Evolutionary conservation across 2,797 vertebrate species (phyloP), one percentile per base, ranked within the genome.

Genomic region (Phalloptychus januarius): DNA sequence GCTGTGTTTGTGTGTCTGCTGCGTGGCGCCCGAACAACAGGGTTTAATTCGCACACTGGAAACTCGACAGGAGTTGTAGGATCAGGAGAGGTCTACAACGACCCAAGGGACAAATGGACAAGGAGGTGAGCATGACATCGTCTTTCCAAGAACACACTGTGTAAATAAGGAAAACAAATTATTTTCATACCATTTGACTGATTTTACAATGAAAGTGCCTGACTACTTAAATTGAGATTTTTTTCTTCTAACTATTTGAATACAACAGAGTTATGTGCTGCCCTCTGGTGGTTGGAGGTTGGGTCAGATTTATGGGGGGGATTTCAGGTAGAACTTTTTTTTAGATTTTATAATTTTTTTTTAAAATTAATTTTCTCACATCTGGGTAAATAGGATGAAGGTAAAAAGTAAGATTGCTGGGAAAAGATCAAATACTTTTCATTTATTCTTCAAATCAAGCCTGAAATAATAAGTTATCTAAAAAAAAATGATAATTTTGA

Each of bases 21-120:
- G 83, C 82, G 78, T 73, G 84, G 63, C 52, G 76, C 76, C 71
- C 72, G 23, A 79, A 80, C 83, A 83, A 92, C 97, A 99, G 98
- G 97, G 95, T 95, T 95, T 93, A 96, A 96, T 94, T 96, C 96
- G 85, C 97, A 97, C 94, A 95, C 94, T 96, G 98, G 97, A 96
- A 96, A 97, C 95, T 91, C 96, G 74, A 95, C 96, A 95, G 95
- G 96, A 85, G 91, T 95, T 91, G 90, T 94, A 93, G 96, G 97
- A 84, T 91, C 95, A 65, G 97, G 95, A 82, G 98, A 99, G 78
- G 92, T 95, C 86, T 96, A 94, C 92, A 96, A 95, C 73, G 98
- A 98, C 88, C 95, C 95, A 12, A 95, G 96, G 92, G 98, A 99
- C 86, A 98, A 96, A 83, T 96, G 92, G 93, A 83, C 95, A 0